Evolutionary conservation across 2,888 invertebrate genomes (phyloP), one percentile per base, ranked within the genome.

Genomic region (Tenthredo distinguenda): DNA sequence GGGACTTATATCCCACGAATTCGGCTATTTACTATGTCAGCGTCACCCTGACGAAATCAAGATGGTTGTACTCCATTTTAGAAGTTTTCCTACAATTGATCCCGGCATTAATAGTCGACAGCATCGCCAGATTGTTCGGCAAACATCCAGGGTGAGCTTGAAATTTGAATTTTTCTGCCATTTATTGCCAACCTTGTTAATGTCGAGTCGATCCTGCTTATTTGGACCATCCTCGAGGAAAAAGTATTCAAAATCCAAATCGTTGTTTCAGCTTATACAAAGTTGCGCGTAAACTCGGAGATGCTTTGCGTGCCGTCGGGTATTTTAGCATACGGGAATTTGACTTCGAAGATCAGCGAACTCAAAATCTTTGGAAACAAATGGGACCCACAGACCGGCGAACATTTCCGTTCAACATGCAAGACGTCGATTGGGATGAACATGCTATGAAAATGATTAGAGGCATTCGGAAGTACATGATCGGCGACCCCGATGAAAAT

Each of bases 321-420:
- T 97, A 96, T 91, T 97, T 97, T 93, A 97, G 97, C 0, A 96
- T 95, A 3, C 95, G 96, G 81, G 95, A 96, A 84, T 98, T 98
- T 98, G 93, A 95, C 74, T 97, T 97, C 91, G 94, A 94, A 55
- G 96, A 96, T 87, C 95, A 95, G 6, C 96, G 96, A 87, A 95
- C 96, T 88, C 92, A 94, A 85, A 94, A 95, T 0, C 92, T 97
- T 5, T 94, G 93, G 83, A 91, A 94, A 0, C 93, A 93, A 21
- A 90, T 97, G 58, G 94, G 93, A 0, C 91, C 93, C 0, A 93
- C 93, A 10, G 97, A 97, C 87, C 94, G 93, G 87, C 92, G 96
- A 82, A 94, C 94, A 0, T 98, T 97, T 40, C 62, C 81, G 12
- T 81, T 81, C 40, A 81, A 34, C 31, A 81, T 37, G 21, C 18